Evolutionary conservation across 2,888 invertebrate genomes (phyloP).

Genomic region (Agonopterix arenella): DNA sequence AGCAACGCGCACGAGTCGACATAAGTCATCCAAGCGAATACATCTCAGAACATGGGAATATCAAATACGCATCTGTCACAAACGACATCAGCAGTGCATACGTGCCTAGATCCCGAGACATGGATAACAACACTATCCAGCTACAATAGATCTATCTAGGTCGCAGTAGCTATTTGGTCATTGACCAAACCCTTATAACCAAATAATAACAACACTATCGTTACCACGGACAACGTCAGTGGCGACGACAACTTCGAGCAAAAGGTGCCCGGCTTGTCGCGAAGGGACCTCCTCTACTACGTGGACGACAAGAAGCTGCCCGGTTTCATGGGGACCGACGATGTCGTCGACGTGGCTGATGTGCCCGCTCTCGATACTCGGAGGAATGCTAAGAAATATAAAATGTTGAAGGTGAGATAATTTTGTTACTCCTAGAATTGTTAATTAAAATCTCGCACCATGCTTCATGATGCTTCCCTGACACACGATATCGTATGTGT

Average conservation of each 20-base stretch:
- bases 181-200: no score
- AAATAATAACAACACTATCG: background rate
- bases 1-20: no score
- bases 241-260: background rate
- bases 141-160: no score
- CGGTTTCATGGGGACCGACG: no score
- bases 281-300: conserved; percentile 30
- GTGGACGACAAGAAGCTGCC: conserved; percentile 18
- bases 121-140: background rate
- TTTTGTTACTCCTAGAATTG: no score
- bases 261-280: conserved; percentile 5
- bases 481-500: background rate
- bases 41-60: no score
- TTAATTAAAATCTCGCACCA: background rate
- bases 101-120: background rate
- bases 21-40: no score
- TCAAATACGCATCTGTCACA: no score
- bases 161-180: no score
- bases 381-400: background rate
- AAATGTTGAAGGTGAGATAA: background rate
- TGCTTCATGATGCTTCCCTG: no score
- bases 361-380: no score
- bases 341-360: no score
- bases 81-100: background rate
- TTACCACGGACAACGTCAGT: background rate